Evolutionary conservation across 2,113 vertebrate genomes (phyloP), one percentile per base, ranked within the genome.

Genomic region (Rhombomys opimus): DNA sequence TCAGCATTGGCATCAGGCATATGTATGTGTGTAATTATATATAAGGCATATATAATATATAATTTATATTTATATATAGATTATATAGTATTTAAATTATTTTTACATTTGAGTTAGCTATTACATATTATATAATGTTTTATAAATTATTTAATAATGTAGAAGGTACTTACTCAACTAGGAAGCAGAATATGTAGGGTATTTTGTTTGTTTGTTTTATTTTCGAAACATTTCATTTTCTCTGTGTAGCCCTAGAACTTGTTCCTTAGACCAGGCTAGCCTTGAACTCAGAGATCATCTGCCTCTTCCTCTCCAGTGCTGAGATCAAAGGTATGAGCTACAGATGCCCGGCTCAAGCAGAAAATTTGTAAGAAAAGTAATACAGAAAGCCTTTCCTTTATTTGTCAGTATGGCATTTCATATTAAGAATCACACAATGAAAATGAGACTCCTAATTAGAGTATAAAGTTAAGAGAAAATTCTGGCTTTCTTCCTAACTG

Each of bases 141-240:
- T 63, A 54, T 65, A 91, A 30, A 92, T 96, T 5, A 7, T 89
- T 89, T 76, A 59, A 38, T 95, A 65, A 38, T 87, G 23, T 78
- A 52, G 57, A 81, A 95, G 54, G 11, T 80, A 1, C 10, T 87
- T 91, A 81, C 65, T 95, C 67, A 90, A 65, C 57, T 59, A 6
- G 57, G n/a, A 81, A 81, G 35, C 54, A 81, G 54, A 14, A 81
- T 59, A 59, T 22, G 23, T 59, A n/a, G 20, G 18, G 54, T 38
- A 38, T 82, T 61, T 82, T 59, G 32, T n/a, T 78, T 78, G 10
- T 12, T 81, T 82, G 32, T 57, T 57, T 57, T 59, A 30, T 81
- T 23, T 81, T 59, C 35, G 22, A 61, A 20, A 38, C 35, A 25
- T 20, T 82, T 82, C 35, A 25, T 20, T 82, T 82, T 82, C n/a